A percentile compares a stretch with the other conserved stretches of the same genome.
phyloP scores from a whole-genome alignment of 2,113 vertebrate species.

The Myrmecobius fasciatus region DNA sequence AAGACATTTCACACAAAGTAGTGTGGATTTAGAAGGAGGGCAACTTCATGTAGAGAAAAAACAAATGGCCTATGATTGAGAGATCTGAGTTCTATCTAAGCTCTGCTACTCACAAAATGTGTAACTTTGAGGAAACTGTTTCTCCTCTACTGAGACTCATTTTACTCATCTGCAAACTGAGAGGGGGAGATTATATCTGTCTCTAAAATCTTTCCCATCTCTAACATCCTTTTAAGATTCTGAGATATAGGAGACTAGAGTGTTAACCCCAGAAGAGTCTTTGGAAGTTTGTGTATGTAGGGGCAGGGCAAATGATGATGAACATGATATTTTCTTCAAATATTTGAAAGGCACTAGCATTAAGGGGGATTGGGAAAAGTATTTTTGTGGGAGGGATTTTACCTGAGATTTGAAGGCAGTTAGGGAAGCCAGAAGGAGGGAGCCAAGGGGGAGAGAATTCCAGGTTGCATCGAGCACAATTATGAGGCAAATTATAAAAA shows the following conservation, averaged over 20 bases:
- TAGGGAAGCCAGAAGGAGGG: background rate
- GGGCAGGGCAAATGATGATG: background rate
- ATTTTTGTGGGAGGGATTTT: background rate
- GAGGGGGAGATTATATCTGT: background rate
- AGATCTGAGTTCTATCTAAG: background rate
- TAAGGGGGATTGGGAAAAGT: background rate
- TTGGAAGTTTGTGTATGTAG: background rate
- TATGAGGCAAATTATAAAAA: background rate
- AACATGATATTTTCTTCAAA: background rate
- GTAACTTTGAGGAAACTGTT: background rate
- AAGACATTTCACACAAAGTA: background rate
- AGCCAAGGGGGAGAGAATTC: background rate
- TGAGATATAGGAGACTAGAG: background rate
- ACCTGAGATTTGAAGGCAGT: background rate
- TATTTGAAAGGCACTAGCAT: background rate
- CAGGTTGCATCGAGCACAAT: background rate
- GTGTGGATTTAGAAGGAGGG: background rate
- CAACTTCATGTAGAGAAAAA: background rate
- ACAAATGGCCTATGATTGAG: background rate
- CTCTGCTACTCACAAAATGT: background rate
- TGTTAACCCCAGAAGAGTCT: background rate
- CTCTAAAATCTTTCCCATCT: background rate
- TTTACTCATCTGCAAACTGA: background rate
- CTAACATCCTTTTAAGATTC: background rate
- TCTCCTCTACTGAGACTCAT: background rate